A percentile compares a stretch with the other conserved stretches of the same genome.
Conservation (phyloP, 2,797 vertebrate genomes). For the Sebastes trivittatus region DNA sequence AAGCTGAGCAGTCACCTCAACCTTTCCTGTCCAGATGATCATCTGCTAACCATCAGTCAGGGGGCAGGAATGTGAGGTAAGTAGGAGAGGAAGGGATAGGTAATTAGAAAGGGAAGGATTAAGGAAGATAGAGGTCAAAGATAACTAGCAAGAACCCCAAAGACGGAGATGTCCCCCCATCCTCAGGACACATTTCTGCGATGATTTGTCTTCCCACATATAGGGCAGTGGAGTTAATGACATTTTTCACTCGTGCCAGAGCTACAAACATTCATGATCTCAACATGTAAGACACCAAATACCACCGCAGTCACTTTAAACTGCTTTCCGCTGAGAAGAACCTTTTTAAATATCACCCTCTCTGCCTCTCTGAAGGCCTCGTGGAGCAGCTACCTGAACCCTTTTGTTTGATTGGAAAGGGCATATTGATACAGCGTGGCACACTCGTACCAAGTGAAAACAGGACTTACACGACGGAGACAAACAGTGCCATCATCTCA, state of each 20-base stretch:
- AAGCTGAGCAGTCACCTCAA: conserved; percentile 66
- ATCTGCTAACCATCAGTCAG: conserved; percentile 70
- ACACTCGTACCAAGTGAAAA: conserved; percentile 6
- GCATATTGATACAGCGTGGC: conserved; percentile 28
- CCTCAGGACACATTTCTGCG: conserved; percentile 28
- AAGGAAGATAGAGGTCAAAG: conserved; percentile 69
- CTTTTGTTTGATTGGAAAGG: conserved; percentile 55
- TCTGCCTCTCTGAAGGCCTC: conserved; percentile 21
- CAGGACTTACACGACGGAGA: conserved; percentile 22
- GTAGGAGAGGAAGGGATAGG: conserved; percentile 28
- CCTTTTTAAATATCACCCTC: conserved; percentile 65
- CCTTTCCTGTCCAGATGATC: conserved; percentile 73
- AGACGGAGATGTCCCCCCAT: conserved; percentile 25
- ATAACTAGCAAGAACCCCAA: conserved; percentile 50
- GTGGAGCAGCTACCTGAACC: conserved; percentile 39
- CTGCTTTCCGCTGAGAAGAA: conserved; percentile 45
- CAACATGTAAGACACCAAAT: conserved; percentile 58
- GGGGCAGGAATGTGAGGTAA: conserved; percentile 37
- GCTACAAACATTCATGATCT: conserved; percentile 67
- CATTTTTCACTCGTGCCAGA: conserved; percentile 62
- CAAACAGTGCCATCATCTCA: conserved; percentile 30
- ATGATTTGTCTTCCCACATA: conserved; percentile 30
- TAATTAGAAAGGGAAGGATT: conserved; percentile 71
- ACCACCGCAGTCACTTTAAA: conserved; percentile 51
- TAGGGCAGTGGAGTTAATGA: conserved; percentile 65